Base-by-base conservation (phyloP, 2,888 invertebrate species). In the Pyralis farinalis region DNA sequence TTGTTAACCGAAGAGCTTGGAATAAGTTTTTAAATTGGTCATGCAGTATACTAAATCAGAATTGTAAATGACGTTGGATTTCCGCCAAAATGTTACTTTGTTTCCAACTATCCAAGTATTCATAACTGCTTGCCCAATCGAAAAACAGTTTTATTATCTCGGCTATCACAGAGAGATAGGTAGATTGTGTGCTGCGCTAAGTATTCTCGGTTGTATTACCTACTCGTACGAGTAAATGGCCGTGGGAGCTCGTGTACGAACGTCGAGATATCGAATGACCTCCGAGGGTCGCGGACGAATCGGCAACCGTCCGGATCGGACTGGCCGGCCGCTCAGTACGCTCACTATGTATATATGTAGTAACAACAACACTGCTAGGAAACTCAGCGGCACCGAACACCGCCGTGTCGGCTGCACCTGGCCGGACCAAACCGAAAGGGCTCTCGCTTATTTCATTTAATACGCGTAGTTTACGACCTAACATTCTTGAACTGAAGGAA, bases 51-150 rank as follows among this genome's bases (percentile, higher is more conserved):
- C 64, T 75, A 73, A 79, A 80, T 78, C 72, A 74, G 71, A 76
- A 77, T 73, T 77, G 72, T 77, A 76, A 78, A 76, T 74, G 73
- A 67, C 61, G 62, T 80, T 85, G 84, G 84, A 80, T 74, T 68
- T 66, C 68, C 64, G 84, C 85, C 85, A 85, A 16, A 16, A 83
- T 66, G 71, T 69, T 73, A 75, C 71, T 80, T 74, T 76, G 78
- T 79, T 72, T 67, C 68, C 71, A 71, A 76, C 69, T 67, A 70
- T 61, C 54, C 58, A 56, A 61, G 61, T 60, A 69, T 68, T 67
- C 66, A 68, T 72, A 67, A 67, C 65, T 65, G 65, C 57, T 63
- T 65, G 60, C 56, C 63, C 70, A 70, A 75, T 73, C 63, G 64
- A 65, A 76, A 70, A 67, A 69, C 57, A 55, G 60, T 54, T 55